Base-by-base conservation (phyloP, 2,113 vertebrate genomes). In the Prionailurus bengalensis region DNA sequence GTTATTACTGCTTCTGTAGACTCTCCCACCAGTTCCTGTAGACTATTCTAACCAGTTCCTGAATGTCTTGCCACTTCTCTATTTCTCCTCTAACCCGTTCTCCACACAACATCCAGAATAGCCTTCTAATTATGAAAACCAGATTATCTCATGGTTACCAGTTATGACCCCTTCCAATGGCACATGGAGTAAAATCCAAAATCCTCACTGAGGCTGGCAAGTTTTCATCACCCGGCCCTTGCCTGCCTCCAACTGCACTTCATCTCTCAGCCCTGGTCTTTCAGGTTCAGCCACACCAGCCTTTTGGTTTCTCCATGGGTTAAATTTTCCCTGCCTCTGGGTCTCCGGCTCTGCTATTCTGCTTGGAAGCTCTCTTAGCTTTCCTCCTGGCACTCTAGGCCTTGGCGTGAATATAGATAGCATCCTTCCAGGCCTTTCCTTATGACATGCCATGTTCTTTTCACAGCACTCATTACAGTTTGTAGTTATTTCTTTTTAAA, bases 341-440 rank as follows among this genome's bases (percentile, higher is more conserved):
- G 55, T 74, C 48, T 89, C 65, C 25, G 27, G 73, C 4, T 33
- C 1, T 63, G n/a, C 29, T 55, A 2, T 58, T 63, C 74, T 71
- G 27, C 48, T 45, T 82, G 14, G 39, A 89, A 86, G 5, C 4
- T 16, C 4, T 4, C n/a, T 71, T 33, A 7, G 5, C 9, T 27
- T 3, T 12, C 65, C 5, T 63, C 19, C 4, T 81, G 39, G 53
- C 4, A 53, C n/a, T 33, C 25, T 13, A 36, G 29, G 36, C 33
- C 10, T 90, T 19, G 0, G 2, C 9, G 27, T 45, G 36, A 27
- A 33, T 14, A 36, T 1, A 4, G 8, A 36, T 1, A 4, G 8
- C 83, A 66, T 39, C 73, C 14, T 82, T 27, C 1, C 2, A 33
- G 31, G 55, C 45, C 53, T 89, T 74, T 68, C 63, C 53, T 81